Evolutionary conservation across 2,797 vertebrate species (phyloP), one percentile per base, ranked within the genome.

Genomic region (Pangasius macronema): DNA sequence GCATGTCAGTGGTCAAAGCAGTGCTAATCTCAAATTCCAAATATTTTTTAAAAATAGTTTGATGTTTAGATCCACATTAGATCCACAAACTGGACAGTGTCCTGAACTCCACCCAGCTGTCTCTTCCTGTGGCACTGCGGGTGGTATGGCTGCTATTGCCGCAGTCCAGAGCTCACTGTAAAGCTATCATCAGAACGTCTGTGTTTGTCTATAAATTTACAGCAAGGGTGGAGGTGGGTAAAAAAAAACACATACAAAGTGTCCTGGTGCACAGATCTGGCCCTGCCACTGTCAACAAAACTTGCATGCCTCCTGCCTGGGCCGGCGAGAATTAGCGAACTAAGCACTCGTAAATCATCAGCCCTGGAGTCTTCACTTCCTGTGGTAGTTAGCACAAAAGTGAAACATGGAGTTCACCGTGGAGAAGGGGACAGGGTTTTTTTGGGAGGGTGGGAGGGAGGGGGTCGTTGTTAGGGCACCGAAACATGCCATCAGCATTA

Each of bases 281-380:
- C 86, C 88, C 85, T 85, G 87, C 86, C 91, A 89, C 82, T 65
- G 85, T 85, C 61, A 82, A 90, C 89, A 93, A 92, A 92, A 91
- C 91, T 92, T 86, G 90, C 90, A 89, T 87, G 73, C 84, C 86
- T 89, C 82, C 91, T 90, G 87, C 88, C 84, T 80, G 86, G 85
- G 87, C 87, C 86, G 82, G 1, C 3, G 85, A 93, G 90, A 93
- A 93, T 93, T 91, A 93, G 93, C 92, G 91, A 92, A 77, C 92
- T 90, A 92, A 92, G 91, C 91, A 90, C 84, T 92, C 88, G 88
- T 94, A 93, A 94, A 94, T 94, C 92, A 92, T 82, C 55, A 57
- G 73, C 82, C 87, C 87, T 84, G 87, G 90, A 90, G 87, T 88
- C 89, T 90, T 88, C 91, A 90, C 88, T 93, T 93, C 89, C 91